These are phyloP conservation scores for Sturnira hondurensis DNA, from an alignment of 2,113 vertebrate genomes.

Conservation along the genomic window DNA sequence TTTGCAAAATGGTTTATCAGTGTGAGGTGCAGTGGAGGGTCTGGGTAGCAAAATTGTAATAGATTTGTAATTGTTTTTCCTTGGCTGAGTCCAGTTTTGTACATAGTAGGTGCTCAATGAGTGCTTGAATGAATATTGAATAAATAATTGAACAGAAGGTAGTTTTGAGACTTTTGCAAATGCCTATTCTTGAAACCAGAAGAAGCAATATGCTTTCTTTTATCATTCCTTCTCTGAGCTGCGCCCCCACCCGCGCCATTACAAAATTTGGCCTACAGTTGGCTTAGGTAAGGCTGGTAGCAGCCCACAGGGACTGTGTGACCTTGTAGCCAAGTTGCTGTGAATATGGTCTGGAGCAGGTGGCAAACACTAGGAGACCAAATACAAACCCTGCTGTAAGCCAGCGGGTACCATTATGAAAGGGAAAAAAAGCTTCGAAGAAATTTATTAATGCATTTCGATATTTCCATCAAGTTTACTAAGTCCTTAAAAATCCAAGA, in stretches of 20 bases:
- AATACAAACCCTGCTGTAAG: background rate
- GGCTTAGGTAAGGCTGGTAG: background rate
- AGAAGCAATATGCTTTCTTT: background rate
- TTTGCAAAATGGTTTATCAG: background rate
- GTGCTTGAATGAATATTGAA: background rate
- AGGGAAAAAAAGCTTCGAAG: background rate
- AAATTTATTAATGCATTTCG: slow-evolving; percentile 21
- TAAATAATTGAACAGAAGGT: background rate
- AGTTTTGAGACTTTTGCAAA: background rate
- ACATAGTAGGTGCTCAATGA: background rate
- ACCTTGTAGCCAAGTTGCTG: background rate
- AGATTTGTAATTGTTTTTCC: background rate
- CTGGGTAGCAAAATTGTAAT: background rate
- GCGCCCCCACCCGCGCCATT: no score
- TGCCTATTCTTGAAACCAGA: background rate
- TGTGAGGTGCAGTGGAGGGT: background rate
- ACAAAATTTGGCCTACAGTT: background rate
- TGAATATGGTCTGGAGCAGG: background rate
- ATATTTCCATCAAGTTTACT: background rate
- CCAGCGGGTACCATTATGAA: background rate
- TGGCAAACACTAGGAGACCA: background rate
- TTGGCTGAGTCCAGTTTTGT: background rate
- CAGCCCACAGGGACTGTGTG: background rate
- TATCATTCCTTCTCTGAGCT: background rate
- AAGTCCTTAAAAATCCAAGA: background rate